Evolutionary conservation across 1,140 invertebrate species (phyloP).

Genomic region (Aplysia californica): DNA sequence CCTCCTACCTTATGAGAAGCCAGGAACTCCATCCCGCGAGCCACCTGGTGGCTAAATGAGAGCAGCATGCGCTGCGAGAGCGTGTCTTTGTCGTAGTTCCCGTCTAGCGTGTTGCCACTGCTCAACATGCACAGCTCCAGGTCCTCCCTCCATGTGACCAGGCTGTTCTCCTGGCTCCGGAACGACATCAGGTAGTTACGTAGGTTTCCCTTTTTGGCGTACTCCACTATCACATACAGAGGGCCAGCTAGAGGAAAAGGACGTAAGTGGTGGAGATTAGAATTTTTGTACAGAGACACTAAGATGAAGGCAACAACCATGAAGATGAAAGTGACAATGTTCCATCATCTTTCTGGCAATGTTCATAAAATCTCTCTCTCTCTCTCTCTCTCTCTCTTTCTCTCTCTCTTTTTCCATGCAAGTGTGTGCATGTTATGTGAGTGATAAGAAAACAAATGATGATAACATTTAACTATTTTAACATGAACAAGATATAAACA

Average conservation of each 20-base stretch:
- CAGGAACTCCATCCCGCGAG: conserved; percentile 97
- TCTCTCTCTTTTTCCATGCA: too few relatives aligned
- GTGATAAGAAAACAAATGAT: too few relatives aligned
- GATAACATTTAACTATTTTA: too few relatives aligned
- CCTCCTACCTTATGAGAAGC: conserved; percentile 85
- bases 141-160: conserved; percentile 14
- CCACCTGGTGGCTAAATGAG: conserved; percentile 96
- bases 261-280: too few relatives aligned
- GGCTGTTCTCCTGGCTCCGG: conserved; percentile 41
- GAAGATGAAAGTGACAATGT: too few relatives aligned
- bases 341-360: too few relatives aligned
- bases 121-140: conserved; percentile 14
- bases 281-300: too few relatives aligned
- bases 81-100: neutral
- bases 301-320: too few relatives aligned
- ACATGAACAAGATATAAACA: too few relatives aligned
- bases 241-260: conserved; percentile 70
- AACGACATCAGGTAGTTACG: conserved; percentile 85
- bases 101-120: neutral
- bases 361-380: too few relatives aligned
- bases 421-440: too few relatives aligned
- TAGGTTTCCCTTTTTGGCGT: conserved; percentile 93
- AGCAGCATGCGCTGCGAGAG: conserved; percentile 72
- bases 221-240: conserved; percentile 95
- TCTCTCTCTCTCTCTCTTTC: too few relatives aligned